Conservation (phyloP, 2,113 vertebrate genomes). For the Rhabdornis inornatus region DNA sequence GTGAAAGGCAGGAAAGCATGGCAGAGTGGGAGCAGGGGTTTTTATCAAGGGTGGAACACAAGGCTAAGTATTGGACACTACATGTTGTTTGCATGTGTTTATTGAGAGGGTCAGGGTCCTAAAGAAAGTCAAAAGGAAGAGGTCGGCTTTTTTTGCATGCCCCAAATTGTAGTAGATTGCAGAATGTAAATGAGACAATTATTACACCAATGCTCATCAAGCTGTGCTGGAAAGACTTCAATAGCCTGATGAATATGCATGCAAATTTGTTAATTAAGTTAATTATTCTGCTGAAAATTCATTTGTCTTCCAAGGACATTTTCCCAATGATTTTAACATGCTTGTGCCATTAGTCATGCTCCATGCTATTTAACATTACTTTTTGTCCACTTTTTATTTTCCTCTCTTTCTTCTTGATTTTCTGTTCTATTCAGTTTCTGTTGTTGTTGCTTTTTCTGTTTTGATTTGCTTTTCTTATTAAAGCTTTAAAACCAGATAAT, state of each 20-base stretch:
- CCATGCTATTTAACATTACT: conserved; percentile 92
- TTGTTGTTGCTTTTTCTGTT: background rate
- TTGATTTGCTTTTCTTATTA: background rate
- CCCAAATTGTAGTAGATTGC: conserved; percentile 97
- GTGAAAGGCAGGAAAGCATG: background rate
- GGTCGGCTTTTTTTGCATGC: conserved; percentile 74
- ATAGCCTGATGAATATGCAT: conserved; percentile 99
- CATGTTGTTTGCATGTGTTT: conserved; percentile 26
- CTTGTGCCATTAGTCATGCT: conserved; percentile 99
- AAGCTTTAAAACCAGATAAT: conserved; percentile 74
- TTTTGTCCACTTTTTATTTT: conserved; percentile 88
- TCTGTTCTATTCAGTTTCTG: conserved; percentile 45
- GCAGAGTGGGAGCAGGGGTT: conserved; percentile 29
- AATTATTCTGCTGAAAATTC: conserved; percentile 99
- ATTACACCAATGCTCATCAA: conserved; percentile 99
- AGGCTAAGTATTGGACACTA: conserved; percentile 49
- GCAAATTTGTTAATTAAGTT: conserved; percentile 99
- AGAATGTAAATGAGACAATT: conserved; percentile 99
- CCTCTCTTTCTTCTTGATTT: conserved; percentile 6
- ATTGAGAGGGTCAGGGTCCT: conserved; percentile 61
- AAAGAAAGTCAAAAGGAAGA: conserved; percentile 79
- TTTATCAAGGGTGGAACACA: background rate
- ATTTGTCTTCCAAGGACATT: conserved; percentile 99
- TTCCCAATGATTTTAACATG: conserved; percentile 99
- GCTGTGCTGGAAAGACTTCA: conserved; percentile 99